A percentile compares a stretch with the other conserved stretches of the same genome.
phyloP scores from a whole-genome alignment of 2,797 vertebrate species.

The Malacoraja senta region DNA sequence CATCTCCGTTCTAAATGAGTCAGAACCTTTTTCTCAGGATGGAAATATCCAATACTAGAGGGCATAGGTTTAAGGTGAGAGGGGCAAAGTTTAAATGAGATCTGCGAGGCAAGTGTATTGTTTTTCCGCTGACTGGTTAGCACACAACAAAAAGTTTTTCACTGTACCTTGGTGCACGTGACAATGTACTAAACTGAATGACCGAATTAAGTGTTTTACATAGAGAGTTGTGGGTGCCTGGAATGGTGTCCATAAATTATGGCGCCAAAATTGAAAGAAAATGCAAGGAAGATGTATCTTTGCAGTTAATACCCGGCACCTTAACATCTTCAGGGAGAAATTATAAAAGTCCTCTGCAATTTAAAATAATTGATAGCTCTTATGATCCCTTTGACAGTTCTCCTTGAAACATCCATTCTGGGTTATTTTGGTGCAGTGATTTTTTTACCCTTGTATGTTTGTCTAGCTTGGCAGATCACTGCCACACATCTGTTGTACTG shows the following conservation, averaged over 20 bases:
- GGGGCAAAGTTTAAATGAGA: too few relatives aligned
- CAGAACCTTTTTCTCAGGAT: too few relatives aligned
- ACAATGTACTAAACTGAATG: too few relatives aligned
- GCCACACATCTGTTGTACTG: neutral
- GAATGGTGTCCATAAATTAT: neutral
- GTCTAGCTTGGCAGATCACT: neutral
- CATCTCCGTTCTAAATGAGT: too few relatives aligned
- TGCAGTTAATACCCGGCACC: neutral
- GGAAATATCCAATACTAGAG: too few relatives aligned
- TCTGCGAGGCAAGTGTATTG: too few relatives aligned
- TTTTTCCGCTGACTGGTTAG: too few relatives aligned
- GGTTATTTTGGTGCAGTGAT: neutral
- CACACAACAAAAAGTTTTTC: too few relatives aligned
- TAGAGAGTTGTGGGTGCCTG: too few relatives aligned
- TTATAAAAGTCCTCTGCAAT: neutral
- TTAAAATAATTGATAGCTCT: neutral
- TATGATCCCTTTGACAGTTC: neutral
- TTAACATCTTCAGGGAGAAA: slow-evolving; percentile 15
- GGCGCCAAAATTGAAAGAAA: neutral
- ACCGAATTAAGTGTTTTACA: too few relatives aligned
- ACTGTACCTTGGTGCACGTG: too few relatives aligned
- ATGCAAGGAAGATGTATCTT: neutral
- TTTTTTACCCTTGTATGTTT: neutral
- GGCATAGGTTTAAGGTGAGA: too few relatives aligned
- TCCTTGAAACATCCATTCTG: neutral